Evolutionary conservation across 2,113 vertebrate genomes (phyloP), one percentile per base, ranked within the genome.

Genomic region (Leucopternis melanops): DNA sequence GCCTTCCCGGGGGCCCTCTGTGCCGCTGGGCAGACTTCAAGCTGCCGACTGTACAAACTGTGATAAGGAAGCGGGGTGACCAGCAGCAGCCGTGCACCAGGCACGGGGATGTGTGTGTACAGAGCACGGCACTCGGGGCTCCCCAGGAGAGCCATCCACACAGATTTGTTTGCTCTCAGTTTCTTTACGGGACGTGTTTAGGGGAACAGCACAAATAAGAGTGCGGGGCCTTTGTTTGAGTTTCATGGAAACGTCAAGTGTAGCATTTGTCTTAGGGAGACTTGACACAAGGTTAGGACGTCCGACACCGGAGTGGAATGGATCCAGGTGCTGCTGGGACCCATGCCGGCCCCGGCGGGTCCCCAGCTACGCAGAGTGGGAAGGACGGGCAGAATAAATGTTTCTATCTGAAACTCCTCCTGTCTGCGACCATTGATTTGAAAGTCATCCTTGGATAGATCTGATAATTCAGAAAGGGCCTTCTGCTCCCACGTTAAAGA

Each of bases 41-140:
- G 59, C 81, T 86, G 75, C 47, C 18, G 1, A 45, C 97, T 98
- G 97, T 95, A 26, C 92, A 98, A 98, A 97, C 95, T 71, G 82
- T 13, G 97, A 98, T 98, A 98, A 97, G 95, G 63, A 81, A 72
- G 5, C 4, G 36, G 57, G 92, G 94, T 95, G 93, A 87, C 91
- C 93, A 90, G 80, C 88, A 67, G 87, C 90, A 82, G 91, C 88
- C 5, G 0, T 25, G 65, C 23, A 14, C 5, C 54, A 42, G 71
- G 82, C 85, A 45, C 13, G 2, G 72, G 87, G 69, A 62, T 11
- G 71, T 65, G 49, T 97, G 90, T 94, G 38, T 85, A 90, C 93
- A 94, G 91, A 96, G 86, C 81, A 45, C 4, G 0, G 47, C 0
- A 36, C 50, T 26, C 6, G 2, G 80, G 89, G 85, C 23, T 85